A percentile compares a stretch with the other conserved stretches of the same genome.
Conservation (phyloP, 1,140 invertebrate genomes). For the Portunus trituberculatus region DNA sequence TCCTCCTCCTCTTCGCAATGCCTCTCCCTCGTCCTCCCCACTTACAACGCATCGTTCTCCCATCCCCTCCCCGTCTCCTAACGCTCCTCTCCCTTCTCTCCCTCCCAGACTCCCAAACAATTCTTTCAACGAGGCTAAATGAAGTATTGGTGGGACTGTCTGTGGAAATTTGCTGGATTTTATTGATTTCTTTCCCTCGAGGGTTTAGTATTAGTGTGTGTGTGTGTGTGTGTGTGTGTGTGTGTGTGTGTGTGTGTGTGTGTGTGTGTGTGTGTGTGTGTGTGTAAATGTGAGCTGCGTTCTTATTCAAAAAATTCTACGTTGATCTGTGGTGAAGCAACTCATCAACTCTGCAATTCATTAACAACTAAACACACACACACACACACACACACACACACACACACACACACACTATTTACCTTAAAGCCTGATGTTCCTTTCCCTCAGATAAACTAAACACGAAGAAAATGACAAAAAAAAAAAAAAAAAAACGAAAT, state of each 20-base stretch:
- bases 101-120: neutral
- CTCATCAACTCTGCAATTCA: neutral
- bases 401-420: slow-evolving; percentile 1
- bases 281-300: neutral
- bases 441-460: neutral
- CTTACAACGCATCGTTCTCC: neutral
- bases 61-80: neutral
- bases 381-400: slow-evolving; percentile 20
- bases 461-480: neutral
- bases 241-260: slow-evolving; percentile 20
- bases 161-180: neutral
- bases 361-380: neutral
- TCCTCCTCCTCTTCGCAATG: neutral
- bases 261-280: neutral
- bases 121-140: neutral
- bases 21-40: neutral
- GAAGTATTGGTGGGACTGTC: neutral
- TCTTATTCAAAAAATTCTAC: neutral
- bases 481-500: neutral
- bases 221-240: slow-evolving; percentile 20
- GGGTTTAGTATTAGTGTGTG: neutral
- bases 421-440: neutral
- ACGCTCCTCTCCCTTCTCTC: neutral
- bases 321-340: neutral
- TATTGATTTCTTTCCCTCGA: neutral